Evolutionary conservation across 2,797 vertebrate genomes (phyloP), one percentile per base, ranked within the genome.

Genomic region (Perodicticus potto): DNA sequence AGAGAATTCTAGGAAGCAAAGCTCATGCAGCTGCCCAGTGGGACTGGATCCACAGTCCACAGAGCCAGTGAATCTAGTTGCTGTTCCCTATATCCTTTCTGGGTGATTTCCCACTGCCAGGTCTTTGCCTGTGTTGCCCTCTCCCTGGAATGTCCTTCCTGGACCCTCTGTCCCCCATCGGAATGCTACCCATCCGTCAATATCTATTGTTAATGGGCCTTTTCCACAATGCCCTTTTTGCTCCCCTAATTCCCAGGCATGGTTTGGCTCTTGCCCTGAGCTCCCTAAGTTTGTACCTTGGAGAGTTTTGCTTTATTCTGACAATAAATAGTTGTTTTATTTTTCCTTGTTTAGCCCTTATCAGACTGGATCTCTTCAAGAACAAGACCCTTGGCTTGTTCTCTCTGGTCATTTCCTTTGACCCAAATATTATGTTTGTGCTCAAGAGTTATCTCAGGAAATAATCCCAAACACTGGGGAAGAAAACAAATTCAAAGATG

Each of bases 401-500:
- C 61, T 45, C 84, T 94, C 65, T 53, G 20, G 23, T 67, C 32
- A 34, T 63, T 65, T 7, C 29, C 53, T 91, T 91, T 86, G 43
- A 84, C 25, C 73, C 29, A 40, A 40, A 45, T 34, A 40, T 34
- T 49, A 12, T 16, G 37, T 80, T 53, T 67, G 23, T 63, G 20
- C 63, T 86, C 25, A 76, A 53, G 55, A 87, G 20, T 85, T 74
- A 70, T 63, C 45, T 53, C 69, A 95, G 55, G 37, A 93, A 96
- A 77, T 57, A 69, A 86, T 74, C 10, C 57, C 45, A 70, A 55
- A 81, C 72, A 53, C 27, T 20, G 9, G 73, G 55, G 43, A 76
- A 91, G 91, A 65, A 93, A 89, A 72, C 34, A 25, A 78, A 67
- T 69, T 43, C 23, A 32, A 86, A 80, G 85, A 74, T 93, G 81